Base-by-base conservation (phyloP, 2,113 vertebrate species). In the Tachysurus fulvidraco region DNA sequence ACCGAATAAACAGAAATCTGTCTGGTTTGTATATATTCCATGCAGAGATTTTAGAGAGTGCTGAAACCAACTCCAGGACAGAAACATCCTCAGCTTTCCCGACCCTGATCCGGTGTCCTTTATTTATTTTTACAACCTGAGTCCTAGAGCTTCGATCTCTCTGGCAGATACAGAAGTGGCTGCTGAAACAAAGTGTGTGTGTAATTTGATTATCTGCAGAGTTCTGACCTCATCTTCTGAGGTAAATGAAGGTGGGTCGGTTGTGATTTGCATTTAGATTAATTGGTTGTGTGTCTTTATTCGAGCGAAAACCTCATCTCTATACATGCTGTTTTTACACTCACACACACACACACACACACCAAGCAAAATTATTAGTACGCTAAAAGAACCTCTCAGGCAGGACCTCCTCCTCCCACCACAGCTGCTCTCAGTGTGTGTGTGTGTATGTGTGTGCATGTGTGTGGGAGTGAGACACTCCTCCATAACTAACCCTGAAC, bases 191-290 rank as follows among this genome's bases (percentile, higher is more conserved):
- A 74, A 41, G 30, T 44, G 54, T 11, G 54, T 11, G 13, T 59
- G 23, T 90, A 90, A 88, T 86, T 81, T 86, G 77, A 86, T 84
- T 25, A 86, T 86, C 77, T 88, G 87, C 86, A 71, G 87, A 55
- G 88, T 5, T 52, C 85, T 85, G 85, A 83, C 87, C 89, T 88
- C 67, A 23, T 57, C 59, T 30, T 16, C 23, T n/a, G 60, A 36
- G 71, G 59, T 88, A 81, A 88, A 85, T 76, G 57, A 30, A 90
- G 82, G 85, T 16, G 73, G 71, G 67, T 71, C 65, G 81, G 73
- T 59, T 54, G 59, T 28, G 36, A 88, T 90, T 88, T 88, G 87
- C 89, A 90, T 90, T 88, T 86, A 88, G 83, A 90, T 90, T 85
- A 90, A 85, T 90, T 86, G 81, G 57, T 64, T 41, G 17, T 67